phyloP scores from a whole-genome alignment of 1,140 invertebrate species.

The Euwallacea similis region DNA sequence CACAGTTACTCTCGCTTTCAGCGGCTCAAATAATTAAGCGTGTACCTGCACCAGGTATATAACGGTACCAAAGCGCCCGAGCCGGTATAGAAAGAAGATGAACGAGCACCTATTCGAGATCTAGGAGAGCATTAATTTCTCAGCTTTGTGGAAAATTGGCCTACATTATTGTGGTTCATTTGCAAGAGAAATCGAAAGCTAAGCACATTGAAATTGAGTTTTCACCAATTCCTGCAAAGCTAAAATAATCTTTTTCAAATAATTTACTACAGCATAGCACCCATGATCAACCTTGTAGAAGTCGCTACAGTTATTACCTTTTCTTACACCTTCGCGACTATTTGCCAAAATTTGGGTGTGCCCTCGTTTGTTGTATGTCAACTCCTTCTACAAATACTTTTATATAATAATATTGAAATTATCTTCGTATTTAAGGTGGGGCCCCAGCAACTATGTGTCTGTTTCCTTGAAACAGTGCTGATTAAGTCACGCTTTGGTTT shows the following conservation, averaged over 20 bases:
- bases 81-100: too few relatives aligned
- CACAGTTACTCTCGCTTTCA: slow-evolving; percentile 34
- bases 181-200: too few relatives aligned
- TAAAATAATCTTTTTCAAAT: too few relatives aligned
- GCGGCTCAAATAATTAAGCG: slow-evolving; percentile 19
- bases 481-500: slow-evolving; percentile 1
- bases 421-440: slow-evolving; percentile 6
- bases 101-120: too few relatives aligned
- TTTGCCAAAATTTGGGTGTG: slow-evolving; percentile 3
- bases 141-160: too few relatives aligned
- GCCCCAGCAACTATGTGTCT: slow-evolving; percentile 10
- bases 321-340: neutral
- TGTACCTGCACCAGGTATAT: slow-evolving; percentile 4
- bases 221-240: too few relatives aligned
- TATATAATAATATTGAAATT: slow-evolving; percentile 1
- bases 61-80: slow-evolving; percentile 9
- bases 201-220: too few relatives aligned
- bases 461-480: slow-evolving; percentile 17
- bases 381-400: neutral
- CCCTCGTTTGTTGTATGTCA: neutral
- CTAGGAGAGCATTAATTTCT: too few relatives aligned
- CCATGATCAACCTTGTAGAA: too few relatives aligned
- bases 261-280: too few relatives aligned
- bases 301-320: neutral
- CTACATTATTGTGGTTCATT: too few relatives aligned